Percentiles rank a stretch among this genome's conserved stretches.
Conservation (phyloP, 2,113 vertebrate species). For the Peromyscus polionotus region DNA sequence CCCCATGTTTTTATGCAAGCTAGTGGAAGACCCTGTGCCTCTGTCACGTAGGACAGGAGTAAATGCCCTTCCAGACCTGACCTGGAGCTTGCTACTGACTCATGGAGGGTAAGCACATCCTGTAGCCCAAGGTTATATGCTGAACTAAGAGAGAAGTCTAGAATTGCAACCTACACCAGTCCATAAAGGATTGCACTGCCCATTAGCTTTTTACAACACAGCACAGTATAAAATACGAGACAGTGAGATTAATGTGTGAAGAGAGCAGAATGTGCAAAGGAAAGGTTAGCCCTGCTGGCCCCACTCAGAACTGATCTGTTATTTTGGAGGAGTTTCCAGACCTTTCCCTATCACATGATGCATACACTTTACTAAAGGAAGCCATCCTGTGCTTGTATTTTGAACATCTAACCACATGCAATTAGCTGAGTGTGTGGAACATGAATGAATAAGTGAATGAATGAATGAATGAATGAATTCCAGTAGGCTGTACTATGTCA, state of each 20-base stretch:
- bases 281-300: not conserved
- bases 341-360: not conserved
- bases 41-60: not conserved
- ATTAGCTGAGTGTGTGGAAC: not conserved
- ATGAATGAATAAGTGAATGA: not conserved
- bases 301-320: not conserved
- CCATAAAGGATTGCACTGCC: not conserved
- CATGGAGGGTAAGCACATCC: not conserved
- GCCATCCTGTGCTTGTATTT: not conserved
- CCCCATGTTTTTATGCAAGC: not conserved
- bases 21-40: not conserved
- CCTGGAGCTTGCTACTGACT: not conserved
- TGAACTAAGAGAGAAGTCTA: not conserved
- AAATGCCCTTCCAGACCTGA: not conserved
- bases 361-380: not conserved
- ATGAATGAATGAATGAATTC: not conserved
- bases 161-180: not conserved
- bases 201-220: not conserved
- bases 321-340: not conserved
- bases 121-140: not conserved
- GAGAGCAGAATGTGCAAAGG: not conserved
- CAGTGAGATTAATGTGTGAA: not conserved
- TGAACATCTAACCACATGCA: not conserved
- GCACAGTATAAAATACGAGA: not conserved
- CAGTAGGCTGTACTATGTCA: not conserved